Evolutionary conservation across 1,140 invertebrate genomes (phyloP).

Genomic region (Capitella teleta): DNA sequence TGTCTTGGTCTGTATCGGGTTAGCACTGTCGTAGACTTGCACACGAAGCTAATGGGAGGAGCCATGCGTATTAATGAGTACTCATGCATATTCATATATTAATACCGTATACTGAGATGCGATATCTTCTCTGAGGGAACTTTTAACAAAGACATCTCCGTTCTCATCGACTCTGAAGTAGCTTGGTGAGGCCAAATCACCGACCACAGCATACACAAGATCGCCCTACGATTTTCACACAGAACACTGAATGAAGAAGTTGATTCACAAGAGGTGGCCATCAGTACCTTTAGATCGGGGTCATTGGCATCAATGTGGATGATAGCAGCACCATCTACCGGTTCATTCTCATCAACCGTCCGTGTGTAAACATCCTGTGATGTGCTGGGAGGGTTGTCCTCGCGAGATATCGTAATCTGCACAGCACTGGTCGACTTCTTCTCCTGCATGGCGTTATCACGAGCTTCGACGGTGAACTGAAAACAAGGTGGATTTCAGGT

Average conservation of each 20-base stretch:
- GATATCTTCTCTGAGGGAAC: slow-evolving; percentile 7
- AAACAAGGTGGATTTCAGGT: not conserved
- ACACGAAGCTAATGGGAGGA: slow-evolving; percentile 3
- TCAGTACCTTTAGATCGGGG: slow-evolving; percentile 4
- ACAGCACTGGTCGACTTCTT: slow-evolving; percentile 1
- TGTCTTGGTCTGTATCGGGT: not conserved
- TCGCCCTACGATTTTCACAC: slow-evolving; percentile 2
- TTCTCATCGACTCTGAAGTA: slow-evolving; percentile 8
- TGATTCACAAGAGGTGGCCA: too few species aligned
- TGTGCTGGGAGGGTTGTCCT: slow-evolving; percentile 2
- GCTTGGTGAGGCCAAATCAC: slow-evolving; percentile 10
- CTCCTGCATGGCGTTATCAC: not conserved
- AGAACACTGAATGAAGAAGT: too few species aligned
- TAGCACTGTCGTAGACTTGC: slow-evolving; percentile 8
- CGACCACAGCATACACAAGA: slow-evolving; percentile 6
- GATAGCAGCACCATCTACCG: slow-evolving; percentile 1
- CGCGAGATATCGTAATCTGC: slow-evolving; percentile 4
- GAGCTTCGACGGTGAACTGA: slow-evolving; percentile 5
- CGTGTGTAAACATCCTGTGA: not conserved
- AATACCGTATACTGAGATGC: slow-evolving; percentile 6
- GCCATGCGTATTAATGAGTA: not conserved
- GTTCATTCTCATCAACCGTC: slow-evolving; percentile 8
- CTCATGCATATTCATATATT: not conserved
- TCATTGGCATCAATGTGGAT: slow-evolving; percentile 2
- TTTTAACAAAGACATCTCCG: slow-evolving; percentile 4